Percentiles rank a stretch among this genome's conserved stretches.
These are phyloP conservation scores for Dysidea cf. avara DNA, from an alignment of 37 sponge, comb jelly and placozoan genomes.

Conservation along the genomic window DNA sequence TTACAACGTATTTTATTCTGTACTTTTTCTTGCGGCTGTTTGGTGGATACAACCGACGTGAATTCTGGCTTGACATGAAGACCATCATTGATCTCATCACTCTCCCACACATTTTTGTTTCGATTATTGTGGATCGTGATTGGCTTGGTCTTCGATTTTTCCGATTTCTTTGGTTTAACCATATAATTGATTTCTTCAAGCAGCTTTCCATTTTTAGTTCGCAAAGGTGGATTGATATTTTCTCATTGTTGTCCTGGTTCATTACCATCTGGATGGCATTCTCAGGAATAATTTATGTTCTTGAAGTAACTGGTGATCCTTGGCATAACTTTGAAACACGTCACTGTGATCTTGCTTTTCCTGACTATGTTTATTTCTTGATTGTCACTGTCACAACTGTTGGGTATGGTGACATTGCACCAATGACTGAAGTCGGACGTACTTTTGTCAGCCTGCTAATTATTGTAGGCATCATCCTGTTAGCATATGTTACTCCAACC, in stretches of 20 bases:
- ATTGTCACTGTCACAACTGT: constrained; percentile 87
- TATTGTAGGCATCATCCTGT: constrained; percentile 55
- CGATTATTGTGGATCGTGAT: constrained; percentile 41
- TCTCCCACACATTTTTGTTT: constrained; percentile 55
- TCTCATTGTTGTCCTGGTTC: constrained; percentile 28
- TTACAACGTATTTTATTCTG: neutral
- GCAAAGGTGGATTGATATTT: neutral
- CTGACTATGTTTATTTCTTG: constrained; percentile 54
- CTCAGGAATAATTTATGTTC: constrained; percentile 62
- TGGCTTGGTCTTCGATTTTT: constrained; percentile 71
- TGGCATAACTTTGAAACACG: constrained; percentile 40
- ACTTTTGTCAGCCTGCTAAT: constrained; percentile 71
- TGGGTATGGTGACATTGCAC: constrained; percentile 80
- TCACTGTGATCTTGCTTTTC: constrained; percentile 9
- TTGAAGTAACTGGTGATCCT: constrained; percentile 78
- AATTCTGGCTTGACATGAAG: constrained; percentile 49
- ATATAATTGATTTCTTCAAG: constrained; percentile 19
- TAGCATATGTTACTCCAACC: constrained; percentile 45
- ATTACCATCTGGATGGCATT: constrained; percentile 50
- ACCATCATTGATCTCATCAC: constrained; percentile 72
- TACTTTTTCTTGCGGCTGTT: constrained; percentile 35
- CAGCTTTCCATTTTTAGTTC: neutral
- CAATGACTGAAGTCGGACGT: constrained; percentile 62
- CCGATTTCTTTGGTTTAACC: constrained; percentile 57
- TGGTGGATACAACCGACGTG: constrained; percentile 19